Conservation (phyloP, 2,888 invertebrate species). For the Azorinus chamasolen region DNA sequence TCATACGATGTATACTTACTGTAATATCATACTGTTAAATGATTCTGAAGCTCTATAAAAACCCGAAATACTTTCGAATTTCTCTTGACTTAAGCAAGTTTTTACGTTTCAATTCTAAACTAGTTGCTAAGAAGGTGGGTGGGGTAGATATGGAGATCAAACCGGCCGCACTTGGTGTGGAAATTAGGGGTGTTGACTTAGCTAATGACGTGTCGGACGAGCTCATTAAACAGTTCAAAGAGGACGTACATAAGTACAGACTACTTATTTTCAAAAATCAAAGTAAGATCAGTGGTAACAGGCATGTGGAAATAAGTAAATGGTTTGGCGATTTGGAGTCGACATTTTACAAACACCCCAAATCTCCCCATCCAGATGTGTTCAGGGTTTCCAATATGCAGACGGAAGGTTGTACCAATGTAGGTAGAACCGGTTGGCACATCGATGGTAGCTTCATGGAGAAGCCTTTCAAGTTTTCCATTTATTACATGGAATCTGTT, state of each 20-base stretch:
- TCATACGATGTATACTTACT: too few relatives aligned
- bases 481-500: conserved; percentile 81
- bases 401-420: conserved; percentile 80
- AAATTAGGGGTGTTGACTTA: conserved; percentile 77
- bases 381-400: conserved; percentile 83
- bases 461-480: conserved; percentile 78
- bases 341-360: conserved; percentile 83
- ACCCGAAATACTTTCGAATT: too few relatives aligned
- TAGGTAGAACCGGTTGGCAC: conserved; percentile 84
- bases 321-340: conserved; percentile 84
- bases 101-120: too few relatives aligned
- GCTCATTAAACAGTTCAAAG: conserved; percentile 72
- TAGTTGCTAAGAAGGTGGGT: conserved; percentile 5
- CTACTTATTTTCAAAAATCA: conserved; percentile 82
- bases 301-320: conserved; percentile 80
- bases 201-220: conserved; percentile 66
- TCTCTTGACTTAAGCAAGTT: too few relatives aligned
- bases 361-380: conserved; percentile 82
- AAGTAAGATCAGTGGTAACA: conserved; percentile 72
- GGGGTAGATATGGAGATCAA: conserved; percentile 50
- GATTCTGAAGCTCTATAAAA: too few relatives aligned
- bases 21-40: too few relatives aligned
- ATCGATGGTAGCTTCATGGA: conserved; percentile 84
- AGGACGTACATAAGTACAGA: conserved; percentile 76
- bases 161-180: conserved; percentile 71